Percentiles rank a stretch among this genome's conserved stretches.
These are phyloP conservation scores for Hemitrygon akajei DNA, from an alignment of 2,797 vertebrate genomes.

Conservation along the genomic window DNA sequence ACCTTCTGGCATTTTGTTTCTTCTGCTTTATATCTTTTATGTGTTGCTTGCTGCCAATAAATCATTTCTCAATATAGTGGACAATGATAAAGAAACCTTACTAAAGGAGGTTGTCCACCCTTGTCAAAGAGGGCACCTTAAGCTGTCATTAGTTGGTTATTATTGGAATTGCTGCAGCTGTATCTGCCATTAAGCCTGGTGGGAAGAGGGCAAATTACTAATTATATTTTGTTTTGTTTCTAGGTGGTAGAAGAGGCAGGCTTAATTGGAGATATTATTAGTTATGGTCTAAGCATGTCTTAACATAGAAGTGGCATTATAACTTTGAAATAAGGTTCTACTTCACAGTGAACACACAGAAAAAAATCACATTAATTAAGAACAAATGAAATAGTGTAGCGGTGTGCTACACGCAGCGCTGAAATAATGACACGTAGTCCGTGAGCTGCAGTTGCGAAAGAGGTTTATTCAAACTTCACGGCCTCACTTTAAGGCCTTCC, in stretches of 20 bases:
- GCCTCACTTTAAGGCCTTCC: no score
- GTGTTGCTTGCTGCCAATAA: background rate
- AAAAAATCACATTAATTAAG: no score
- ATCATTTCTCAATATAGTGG: background rate
- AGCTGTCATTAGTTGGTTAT: background rate
- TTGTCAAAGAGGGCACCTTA: no score
- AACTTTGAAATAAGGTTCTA: background rate
- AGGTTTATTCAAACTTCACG: no score
- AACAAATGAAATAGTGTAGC: no score
- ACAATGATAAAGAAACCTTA: background rate
- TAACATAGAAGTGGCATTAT: background rate
- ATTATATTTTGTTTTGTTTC: background rate
- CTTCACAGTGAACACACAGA: background rate
- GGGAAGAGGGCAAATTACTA: background rate
- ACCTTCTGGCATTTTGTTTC: no score
- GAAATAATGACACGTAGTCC: no score
- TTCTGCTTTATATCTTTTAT: background rate
- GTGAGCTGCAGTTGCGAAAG: no score
- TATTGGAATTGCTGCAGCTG: background rate
- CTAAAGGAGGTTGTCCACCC: no score
- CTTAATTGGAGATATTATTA: background rate
- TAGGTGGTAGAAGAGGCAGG: background rate
- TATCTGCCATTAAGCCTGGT: background rate
- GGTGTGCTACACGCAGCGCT: no score
- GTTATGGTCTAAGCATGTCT: background rate